Conservation (phyloP, 2,888 invertebrate genomes). For the Spilarctia lutea region DNA sequence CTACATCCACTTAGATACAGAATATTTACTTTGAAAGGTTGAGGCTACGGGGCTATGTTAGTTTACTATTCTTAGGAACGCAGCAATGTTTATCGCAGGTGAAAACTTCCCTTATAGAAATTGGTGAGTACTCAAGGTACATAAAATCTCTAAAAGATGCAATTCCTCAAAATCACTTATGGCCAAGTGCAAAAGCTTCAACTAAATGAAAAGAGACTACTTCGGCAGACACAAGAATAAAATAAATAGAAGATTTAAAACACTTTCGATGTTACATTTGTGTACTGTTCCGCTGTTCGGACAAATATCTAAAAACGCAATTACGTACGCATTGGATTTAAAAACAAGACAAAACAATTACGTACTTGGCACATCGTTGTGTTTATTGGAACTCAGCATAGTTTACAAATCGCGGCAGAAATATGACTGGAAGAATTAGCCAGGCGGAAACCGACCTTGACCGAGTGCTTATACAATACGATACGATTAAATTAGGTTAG, state of each 20-base stretch:
- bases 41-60: too few species aligned
- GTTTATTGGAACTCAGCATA: conserved; percentile 1
- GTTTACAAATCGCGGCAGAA: conserved; percentile 2
- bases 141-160: neutral
- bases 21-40: too few species aligned
- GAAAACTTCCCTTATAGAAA: neutral
- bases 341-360: neutral
- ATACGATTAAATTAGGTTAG: conserved; percentile 21
- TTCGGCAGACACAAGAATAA: neutral
- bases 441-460: conserved; percentile 21
- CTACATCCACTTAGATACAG: too few species aligned
- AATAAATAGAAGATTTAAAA: neutral
- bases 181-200: neutral
- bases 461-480: conserved; percentile 17
- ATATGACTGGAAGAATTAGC: neutral
- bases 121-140: neutral
- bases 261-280: neutral
- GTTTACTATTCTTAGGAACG: too few species aligned
- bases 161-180: neutral
- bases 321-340: neutral
- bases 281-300: too few species aligned
- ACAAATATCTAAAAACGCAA: neutral
- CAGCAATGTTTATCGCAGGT: too few species aligned
- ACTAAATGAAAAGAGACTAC: neutral
- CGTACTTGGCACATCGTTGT: conserved; percentile 1